Evolutionary conservation across 2,113 vertebrate species (phyloP).

Genomic region (Pimephales promelas): DNA sequence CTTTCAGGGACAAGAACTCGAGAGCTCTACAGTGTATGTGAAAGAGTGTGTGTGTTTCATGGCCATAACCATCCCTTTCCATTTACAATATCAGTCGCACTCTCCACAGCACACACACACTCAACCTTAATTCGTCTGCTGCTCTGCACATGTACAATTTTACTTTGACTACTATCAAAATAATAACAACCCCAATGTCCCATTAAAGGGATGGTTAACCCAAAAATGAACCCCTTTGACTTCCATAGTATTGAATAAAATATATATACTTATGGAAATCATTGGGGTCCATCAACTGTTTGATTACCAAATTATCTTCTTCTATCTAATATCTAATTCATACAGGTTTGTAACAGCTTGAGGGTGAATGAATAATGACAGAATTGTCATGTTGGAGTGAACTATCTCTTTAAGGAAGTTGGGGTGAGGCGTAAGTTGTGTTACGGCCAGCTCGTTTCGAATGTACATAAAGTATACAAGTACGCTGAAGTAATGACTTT

Average conservation of each 20-base stretch:
- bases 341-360: too few relatives aligned
- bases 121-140: background rate
- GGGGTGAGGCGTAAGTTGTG: too few relatives aligned
- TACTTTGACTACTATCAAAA: background rate
- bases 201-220: background rate
- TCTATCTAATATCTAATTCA: too few relatives aligned
- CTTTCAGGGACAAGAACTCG: constrained; percentile 54
- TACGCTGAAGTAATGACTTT: too few relatives aligned
- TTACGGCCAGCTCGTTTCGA: too few relatives aligned
- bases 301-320: too few relatives aligned
- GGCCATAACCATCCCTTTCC: background rate
- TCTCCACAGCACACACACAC: background rate
- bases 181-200: background rate
- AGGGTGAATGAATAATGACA: background rate
- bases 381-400: too few relatives aligned
- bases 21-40: constrained; percentile 48
- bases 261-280: background rate
- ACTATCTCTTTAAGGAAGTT: too few relatives aligned
- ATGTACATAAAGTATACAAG: too few relatives aligned
- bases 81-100: background rate
- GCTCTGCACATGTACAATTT: background rate
- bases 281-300: too few relatives aligned
- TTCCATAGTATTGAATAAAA: too few relatives aligned
- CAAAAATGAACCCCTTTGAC: too few relatives aligned
- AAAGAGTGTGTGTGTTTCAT: constrained; percentile 16